phyloP scores from a whole-genome alignment of 2,888 invertebrate genomes.

The Agrilus cyanescens region DNA sequence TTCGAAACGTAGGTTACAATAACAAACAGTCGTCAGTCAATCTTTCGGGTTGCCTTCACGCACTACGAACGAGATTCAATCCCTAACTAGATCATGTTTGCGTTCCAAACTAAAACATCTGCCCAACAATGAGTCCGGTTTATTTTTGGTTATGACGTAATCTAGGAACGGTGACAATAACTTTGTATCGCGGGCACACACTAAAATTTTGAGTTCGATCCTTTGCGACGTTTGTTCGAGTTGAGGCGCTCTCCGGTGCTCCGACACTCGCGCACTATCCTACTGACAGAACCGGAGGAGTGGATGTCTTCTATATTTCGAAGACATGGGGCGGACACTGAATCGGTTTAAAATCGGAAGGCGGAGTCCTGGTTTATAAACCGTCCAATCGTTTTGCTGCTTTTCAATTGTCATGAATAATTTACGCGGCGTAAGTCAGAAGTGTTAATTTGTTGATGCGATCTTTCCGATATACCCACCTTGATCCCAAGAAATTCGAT shows the following conservation, averaged over 20 bases:
- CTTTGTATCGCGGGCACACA: constrained; percentile 5
- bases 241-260: constrained; percentile 5
- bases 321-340: constrained; percentile 23
- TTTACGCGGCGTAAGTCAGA: constrained; percentile 12
- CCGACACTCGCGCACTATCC: constrained; percentile 18
- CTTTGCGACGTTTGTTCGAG: not conserved
- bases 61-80: too few relatives aligned
- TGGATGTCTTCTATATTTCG: constrained; percentile 26
- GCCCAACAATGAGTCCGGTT: too few relatives aligned
- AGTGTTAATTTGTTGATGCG: constrained; percentile 27
- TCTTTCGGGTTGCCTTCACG: too few relatives aligned
- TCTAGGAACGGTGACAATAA: not conserved
- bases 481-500: not conserved
- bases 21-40: too few relatives aligned
- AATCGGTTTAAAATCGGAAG: constrained; percentile 24
- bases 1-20: too few relatives aligned
- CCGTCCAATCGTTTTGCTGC: constrained; percentile 19
- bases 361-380: constrained; percentile 18
- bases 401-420: constrained; percentile 10
- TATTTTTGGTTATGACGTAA: constrained; percentile 5
- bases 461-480: constrained; percentile 3
- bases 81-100: too few relatives aligned
- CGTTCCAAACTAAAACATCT: too few relatives aligned
- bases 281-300: constrained; percentile 14
- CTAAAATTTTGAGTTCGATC: constrained; percentile 6